Conservation (phyloP, 2,888 invertebrate genomes). For the Drosophila longiperda region DNA sequence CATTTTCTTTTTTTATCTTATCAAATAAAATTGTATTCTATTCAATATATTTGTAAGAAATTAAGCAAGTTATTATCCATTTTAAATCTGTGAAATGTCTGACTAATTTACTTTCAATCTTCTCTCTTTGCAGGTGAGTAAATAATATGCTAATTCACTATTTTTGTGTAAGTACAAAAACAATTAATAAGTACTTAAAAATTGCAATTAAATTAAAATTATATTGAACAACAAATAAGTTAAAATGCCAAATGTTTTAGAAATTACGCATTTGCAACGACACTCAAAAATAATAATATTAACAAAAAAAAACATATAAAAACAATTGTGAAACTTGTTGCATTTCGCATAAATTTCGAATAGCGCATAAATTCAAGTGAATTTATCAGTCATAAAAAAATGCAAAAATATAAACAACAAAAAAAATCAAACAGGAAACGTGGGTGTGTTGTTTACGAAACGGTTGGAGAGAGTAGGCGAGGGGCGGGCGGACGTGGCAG, state of each 20-base stretch:
- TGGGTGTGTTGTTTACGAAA: slow-evolving; percentile 39
- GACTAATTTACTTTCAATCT: slow-evolving; percentile 7
- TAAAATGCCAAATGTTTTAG: slow-evolving; percentile 51
- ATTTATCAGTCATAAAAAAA: slow-evolving; percentile 28
- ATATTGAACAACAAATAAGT: slow-evolving; percentile 25
- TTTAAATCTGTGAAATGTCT: background rate
- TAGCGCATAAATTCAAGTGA: slow-evolving; percentile 55
- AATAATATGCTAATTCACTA: background rate
- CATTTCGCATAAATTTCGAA: slow-evolving; percentile 52
- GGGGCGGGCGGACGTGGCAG: slow-evolving; percentile 28
- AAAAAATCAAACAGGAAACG: slow-evolving; percentile 50
- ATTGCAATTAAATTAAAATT: slow-evolving; percentile 7
- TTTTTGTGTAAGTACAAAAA: slow-evolving; percentile 40
- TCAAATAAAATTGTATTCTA: background rate
- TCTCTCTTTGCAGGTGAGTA: slow-evolving; percentile 62
- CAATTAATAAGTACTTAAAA: slow-evolving; percentile 4
- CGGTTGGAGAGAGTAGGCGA: background rate
- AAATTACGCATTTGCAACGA: slow-evolving; percentile 60
- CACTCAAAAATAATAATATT: background rate
- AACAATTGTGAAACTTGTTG: slow-evolving; percentile 59
- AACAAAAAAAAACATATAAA: slow-evolving; percentile 16
- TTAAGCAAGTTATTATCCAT: background rate
- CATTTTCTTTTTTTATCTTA: background rate
- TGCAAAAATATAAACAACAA: slow-evolving; percentile 2
- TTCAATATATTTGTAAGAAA: background rate